phyloP scores from a whole-genome alignment of 2,797 vertebrate genomes.

The Gymnothorax reevesii region DNA sequence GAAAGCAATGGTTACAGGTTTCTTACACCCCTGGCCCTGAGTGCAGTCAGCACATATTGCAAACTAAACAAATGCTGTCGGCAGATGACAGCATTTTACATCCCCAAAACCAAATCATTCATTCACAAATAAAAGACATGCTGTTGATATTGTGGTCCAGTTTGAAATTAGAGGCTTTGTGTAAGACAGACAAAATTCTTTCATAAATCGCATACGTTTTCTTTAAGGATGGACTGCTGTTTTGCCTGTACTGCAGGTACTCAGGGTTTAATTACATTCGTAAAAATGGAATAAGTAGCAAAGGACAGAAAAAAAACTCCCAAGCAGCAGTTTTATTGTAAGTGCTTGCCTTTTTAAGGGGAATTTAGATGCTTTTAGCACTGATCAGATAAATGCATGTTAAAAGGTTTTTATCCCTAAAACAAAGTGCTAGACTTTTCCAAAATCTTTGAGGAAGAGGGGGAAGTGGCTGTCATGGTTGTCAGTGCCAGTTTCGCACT shows the following conservation, averaged over 20 bases:
- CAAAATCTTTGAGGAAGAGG: background rate
- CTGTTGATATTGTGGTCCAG: background rate
- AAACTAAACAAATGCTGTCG: no score
- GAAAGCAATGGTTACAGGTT: no score
- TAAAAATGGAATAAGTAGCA: background rate
- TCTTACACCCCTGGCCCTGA: no score
- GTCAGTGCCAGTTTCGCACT: background rate
- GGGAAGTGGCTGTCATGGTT: background rate
- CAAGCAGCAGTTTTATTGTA: constrained; percentile 16
- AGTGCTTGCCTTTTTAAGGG: background rate
- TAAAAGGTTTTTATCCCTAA: constrained; percentile 24
- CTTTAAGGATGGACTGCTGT: background rate
- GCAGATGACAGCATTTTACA: no score
- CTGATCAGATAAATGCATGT: constrained; percentile 26
- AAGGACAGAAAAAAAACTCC: constrained; percentile 1
- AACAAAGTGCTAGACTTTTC: constrained; percentile 5
- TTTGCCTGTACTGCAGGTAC: background rate
- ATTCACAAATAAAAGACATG: background rate
- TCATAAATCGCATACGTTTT: background rate
- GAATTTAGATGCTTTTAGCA: constrained; percentile 22
- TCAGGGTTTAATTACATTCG: background rate
- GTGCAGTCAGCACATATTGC: no score
- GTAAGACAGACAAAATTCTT: background rate
- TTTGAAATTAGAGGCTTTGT: background rate
- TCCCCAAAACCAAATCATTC: no score